Evolutionary conservation across 2,797 vertebrate genomes (phyloP).

Genomic region (Etheostoma nigrum): DNA sequence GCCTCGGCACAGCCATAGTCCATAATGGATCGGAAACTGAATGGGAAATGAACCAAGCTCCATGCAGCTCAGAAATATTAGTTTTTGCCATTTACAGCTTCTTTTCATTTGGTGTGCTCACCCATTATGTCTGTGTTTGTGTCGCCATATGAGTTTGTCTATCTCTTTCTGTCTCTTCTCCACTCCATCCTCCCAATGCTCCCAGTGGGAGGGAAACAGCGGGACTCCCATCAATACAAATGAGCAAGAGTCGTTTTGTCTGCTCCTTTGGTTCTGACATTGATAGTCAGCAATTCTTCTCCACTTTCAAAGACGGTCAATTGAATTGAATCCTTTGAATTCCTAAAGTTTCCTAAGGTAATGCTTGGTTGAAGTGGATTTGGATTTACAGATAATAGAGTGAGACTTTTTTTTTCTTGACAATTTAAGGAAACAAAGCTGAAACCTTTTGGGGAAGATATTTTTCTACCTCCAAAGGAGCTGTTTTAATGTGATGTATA

Average conservation of each 20-base stretch:
- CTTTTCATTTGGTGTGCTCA: constrained; percentile 59
- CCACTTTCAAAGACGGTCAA: constrained; percentile 48
- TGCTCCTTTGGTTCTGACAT: constrained; percentile 35
- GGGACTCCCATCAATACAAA: constrained; percentile 60
- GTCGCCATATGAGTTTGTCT: constrained; percentile 43
- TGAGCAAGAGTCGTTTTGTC: constrained; percentile 33
- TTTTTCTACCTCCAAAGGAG: constrained; percentile 31
- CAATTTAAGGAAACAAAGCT: constrained; percentile 53
- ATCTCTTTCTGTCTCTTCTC: constrained; percentile 22
- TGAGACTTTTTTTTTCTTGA: constrained; percentile 11
- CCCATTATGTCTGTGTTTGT: constrained; percentile 29
- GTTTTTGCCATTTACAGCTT: constrained; percentile 29
- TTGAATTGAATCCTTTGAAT: constrained; percentile 49
- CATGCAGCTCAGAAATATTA: constrained; percentile 66
- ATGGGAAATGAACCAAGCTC: constrained; percentile 75
- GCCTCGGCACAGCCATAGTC: constrained; percentile 56
- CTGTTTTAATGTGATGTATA: constrained; percentile 48
- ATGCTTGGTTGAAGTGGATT: constrained; percentile 43
- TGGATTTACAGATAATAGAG: constrained; percentile 58
- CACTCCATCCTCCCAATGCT: constrained; percentile 15
- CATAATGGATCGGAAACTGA: constrained; percentile 77
- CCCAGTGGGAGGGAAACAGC: constrained; percentile 36
- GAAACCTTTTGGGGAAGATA: constrained; percentile 27
- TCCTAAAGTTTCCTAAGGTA: constrained; percentile 47
- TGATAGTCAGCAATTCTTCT: constrained; percentile 47